Evolutionary conservation across 2,797 vertebrate species (phyloP).

Genomic region (Thaleichthys pacificus): DNA sequence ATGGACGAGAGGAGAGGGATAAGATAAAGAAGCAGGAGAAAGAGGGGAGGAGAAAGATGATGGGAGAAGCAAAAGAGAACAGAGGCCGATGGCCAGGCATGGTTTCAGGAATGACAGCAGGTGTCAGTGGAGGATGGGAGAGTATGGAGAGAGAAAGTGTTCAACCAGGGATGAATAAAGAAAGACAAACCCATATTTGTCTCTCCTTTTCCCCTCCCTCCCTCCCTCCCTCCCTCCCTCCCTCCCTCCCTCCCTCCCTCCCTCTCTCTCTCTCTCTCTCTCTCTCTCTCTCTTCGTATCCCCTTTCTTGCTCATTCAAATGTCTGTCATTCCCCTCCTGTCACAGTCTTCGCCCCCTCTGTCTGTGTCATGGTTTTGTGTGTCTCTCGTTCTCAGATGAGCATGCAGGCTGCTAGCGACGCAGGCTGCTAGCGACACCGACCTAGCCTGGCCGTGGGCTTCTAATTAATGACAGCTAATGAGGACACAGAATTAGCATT

Average conservation of each 20-base stretch:
- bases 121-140: too few relatives aligned
- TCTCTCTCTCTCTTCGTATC: neutral
- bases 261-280: neutral
- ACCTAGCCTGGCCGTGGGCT: conserved; percentile 26
- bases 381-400: conserved; percentile 36
- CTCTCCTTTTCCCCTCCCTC: conserved; percentile 1
- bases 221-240: neutral
- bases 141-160: neutral
- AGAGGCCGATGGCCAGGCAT: conserved; percentile 1
- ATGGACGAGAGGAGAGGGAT: conserved; percentile 32
- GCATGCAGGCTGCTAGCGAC: conserved; percentile 18
- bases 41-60: neutral
- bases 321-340: neutral
- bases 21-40: conserved; percentile 31
- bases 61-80: neutral
- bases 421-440: conserved; percentile 18
- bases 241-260: neutral
- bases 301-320: neutral
- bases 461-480: conserved; percentile 56
- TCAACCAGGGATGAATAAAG: conserved; percentile 9
- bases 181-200: conserved; percentile 10
- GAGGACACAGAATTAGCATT: conserved; percentile 48
- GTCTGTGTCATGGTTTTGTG: conserved; percentile 15
- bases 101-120: conserved; percentile 17
- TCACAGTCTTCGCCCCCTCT: neutral